Conservation (phyloP, 2,888 invertebrate genomes). For the Melipona beecheii region DNA sequence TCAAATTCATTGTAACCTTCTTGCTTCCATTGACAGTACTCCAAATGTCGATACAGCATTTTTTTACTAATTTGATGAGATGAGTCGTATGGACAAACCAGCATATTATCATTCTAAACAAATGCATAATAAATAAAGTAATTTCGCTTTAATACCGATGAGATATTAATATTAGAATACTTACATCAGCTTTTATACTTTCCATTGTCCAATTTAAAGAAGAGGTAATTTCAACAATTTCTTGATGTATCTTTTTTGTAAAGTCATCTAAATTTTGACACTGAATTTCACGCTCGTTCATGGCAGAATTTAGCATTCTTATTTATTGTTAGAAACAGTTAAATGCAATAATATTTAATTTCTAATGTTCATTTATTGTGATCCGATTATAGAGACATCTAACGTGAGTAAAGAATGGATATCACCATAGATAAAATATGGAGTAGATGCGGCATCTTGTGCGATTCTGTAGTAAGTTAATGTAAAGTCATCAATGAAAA, state of each 20-base stretch:
- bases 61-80: slow-evolving; percentile 84
- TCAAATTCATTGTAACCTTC: slow-evolving; percentile 84
- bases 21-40: slow-evolving; percentile 84
- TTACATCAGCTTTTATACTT: slow-evolving; percentile 68
- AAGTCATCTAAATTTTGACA: slow-evolving; percentile 68
- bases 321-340: neutral
- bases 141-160: neutral
- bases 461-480: no score
- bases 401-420: neutral
- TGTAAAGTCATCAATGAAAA: no score
- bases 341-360: neutral
- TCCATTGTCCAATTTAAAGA: slow-evolving; percentile 72
- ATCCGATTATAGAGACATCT: neutral
- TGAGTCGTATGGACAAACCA: slow-evolving; percentile 84
- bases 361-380: neutral
- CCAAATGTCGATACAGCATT: slow-evolving; percentile 83
- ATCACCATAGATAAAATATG: neutral
- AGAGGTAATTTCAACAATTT: slow-evolving; percentile 63
- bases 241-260: slow-evolving; percentile 56
- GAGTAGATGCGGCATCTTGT: neutral
- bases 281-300: slow-evolving; percentile 58
- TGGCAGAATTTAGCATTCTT: slow-evolving; percentile 31
- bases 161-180: neutral
- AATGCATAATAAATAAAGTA: neutral
- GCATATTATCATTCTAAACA: slow-evolving; percentile 74